Evolutionary conservation across 2,888 invertebrate species (phyloP).

Genomic region (Eudasyphora cyanicolor): DNA sequence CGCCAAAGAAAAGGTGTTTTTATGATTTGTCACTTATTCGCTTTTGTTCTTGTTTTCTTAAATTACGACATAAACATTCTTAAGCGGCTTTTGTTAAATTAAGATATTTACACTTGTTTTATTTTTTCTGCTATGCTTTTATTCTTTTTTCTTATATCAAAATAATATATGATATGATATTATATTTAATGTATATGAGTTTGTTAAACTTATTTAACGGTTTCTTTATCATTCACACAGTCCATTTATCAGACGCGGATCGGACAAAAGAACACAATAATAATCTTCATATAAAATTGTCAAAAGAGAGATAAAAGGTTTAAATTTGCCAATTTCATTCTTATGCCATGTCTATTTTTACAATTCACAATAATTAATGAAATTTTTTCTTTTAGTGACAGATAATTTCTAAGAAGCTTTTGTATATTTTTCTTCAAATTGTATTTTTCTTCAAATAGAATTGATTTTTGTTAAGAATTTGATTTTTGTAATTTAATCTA

Average conservation of each 20-base stretch:
- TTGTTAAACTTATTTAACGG: constrained; percentile 27
- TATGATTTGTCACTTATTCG: constrained; percentile 5
- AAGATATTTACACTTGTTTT: constrained; percentile 5
- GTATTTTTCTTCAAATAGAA: too few species aligned
- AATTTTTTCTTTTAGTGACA: background rate
- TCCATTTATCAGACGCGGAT: background rate
- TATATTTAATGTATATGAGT: too few species aligned
- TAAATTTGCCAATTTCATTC: background rate
- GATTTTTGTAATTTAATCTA: background rate
- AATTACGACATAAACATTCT: background rate
- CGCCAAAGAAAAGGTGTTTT: background rate
- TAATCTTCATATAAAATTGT: background rate
- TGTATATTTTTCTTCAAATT: background rate
- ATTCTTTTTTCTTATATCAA: background rate
- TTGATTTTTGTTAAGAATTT: too few species aligned
- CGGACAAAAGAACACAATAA: background rate
- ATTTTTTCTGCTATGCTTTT: background rate
- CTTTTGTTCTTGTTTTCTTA: background rate
- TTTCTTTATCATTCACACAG: background rate
- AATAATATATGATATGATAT: background rate
- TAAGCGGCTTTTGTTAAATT: constrained; percentile 11
- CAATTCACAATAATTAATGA: background rate
- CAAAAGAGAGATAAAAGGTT: background rate
- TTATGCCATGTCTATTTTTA: background rate
- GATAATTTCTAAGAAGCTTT: background rate